Evolutionary conservation across 1,140 invertebrate genomes (phyloP).

Genomic region (Lepidotrigona ventralis): DNA sequence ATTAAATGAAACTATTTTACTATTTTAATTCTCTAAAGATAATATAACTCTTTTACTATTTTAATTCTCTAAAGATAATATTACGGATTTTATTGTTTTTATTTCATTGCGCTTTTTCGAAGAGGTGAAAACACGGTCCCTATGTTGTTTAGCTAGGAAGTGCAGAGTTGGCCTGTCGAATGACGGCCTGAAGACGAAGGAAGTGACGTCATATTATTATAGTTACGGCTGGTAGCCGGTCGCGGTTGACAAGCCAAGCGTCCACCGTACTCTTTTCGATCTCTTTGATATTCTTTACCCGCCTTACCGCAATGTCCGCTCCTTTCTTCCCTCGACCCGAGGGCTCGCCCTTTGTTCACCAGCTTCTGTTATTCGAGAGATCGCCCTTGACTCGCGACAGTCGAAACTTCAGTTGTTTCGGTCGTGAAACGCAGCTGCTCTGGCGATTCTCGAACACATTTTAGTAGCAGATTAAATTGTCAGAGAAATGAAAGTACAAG

Average conservation of each 20-base stretch:
- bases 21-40: too few species aligned
- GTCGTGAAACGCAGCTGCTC: neutral
- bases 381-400: neutral
- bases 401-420: constrained; percentile 23
- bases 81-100: too few species aligned
- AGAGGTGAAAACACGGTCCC: too few species aligned
- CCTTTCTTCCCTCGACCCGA: constrained; percentile 35
- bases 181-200: constrained; percentile 64
- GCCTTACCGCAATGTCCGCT: constrained; percentile 53
- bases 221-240: constrained; percentile 69
- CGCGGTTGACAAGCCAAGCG: constrained; percentile 77
- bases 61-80: too few species aligned
- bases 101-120: too few species aligned
- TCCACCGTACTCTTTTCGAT: constrained; percentile 66
- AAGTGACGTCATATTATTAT: constrained; percentile 75
- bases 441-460: neutral
- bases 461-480: too few species aligned
- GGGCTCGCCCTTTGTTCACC: constrained; percentile 12
- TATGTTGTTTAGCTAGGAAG: neutral
- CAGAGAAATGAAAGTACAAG: too few species aligned
- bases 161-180: constrained; percentile 12
- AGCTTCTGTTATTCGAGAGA: constrained; percentile 26
- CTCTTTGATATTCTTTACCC: constrained; percentile 61
- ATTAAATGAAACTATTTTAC: too few species aligned
- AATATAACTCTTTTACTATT: too few species aligned